Evolutionary conservation across 2,888 invertebrate species (phyloP).

Genomic region (Plutella xylostella): DNA sequence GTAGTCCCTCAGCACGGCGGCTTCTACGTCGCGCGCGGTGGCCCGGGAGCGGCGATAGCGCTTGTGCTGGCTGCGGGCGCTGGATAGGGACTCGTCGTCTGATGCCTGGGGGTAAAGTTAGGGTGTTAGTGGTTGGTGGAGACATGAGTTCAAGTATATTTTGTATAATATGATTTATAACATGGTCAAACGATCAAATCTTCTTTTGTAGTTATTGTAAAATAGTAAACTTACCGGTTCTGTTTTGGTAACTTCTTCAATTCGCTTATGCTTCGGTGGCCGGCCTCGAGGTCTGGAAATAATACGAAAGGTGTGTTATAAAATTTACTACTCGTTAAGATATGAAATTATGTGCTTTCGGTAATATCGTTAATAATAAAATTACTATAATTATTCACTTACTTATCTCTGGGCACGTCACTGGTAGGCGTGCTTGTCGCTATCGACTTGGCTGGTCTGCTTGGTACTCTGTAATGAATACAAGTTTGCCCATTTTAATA

Average conservation of each 20-base stretch:
- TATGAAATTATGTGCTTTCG: too few relatives aligned
- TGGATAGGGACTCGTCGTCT: constrained; percentile 54
- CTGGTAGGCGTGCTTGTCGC: constrained; percentile 41
- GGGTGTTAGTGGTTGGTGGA: too few relatives aligned
- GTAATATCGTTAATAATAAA: too few relatives aligned
- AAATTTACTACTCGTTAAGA: too few relatives aligned
- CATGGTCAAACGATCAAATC: too few relatives aligned
- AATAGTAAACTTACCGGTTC: too few relatives aligned
- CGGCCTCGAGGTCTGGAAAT: constrained; percentile 34
- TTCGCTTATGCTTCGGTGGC: constrained; percentile 55
- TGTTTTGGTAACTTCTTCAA: constrained; percentile 48
- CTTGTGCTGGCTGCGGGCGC: constrained; percentile 38
- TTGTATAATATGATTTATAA: too few relatives aligned
- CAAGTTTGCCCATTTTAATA: too few relatives aligned
- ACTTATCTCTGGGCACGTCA: constrained; percentile 44
- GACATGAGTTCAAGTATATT: too few relatives aligned
- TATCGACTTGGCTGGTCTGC: constrained; percentile 35
- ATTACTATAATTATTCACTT: constrained; percentile 17
- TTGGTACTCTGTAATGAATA: constrained; percentile 31
- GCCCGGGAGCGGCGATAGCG: constrained; percentile 33
- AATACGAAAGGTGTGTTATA: background rate
- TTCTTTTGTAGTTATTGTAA: too few relatives aligned
- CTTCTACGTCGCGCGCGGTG: constrained; percentile 23
- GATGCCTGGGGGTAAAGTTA: constrained; percentile 30
- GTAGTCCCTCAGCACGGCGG: constrained; percentile 11